Evolutionary conservation across 2,797 vertebrate genomes (phyloP).

Genomic region (Rousettus madagascariensis): DNA sequence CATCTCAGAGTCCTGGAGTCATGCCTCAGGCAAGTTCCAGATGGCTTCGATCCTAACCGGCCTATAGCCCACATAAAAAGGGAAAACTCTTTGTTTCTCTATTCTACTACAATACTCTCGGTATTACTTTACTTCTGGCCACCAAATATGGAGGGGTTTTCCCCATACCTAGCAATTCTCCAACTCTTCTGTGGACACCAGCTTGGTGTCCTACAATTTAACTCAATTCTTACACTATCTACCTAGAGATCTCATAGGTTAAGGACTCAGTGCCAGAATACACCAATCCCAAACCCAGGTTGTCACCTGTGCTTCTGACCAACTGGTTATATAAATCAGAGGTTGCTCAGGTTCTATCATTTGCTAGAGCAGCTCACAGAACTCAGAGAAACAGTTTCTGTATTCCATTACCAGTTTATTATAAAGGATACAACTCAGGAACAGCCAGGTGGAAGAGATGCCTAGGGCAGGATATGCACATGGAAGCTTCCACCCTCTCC

Average conservation of each 20-base stretch:
- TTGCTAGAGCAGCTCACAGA: not conserved
- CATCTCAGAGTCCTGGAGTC: not conserved
- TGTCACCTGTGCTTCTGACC: not conserved
- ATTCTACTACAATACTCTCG: not conserved
- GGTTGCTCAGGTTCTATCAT: not conserved
- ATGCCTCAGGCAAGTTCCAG: not conserved
- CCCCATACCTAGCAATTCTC: not conserved
- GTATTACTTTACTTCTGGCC: not conserved
- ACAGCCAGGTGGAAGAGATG: not conserved
- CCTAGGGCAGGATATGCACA: fast-evolving
- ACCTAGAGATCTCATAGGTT: not conserved
- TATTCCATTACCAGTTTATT: not conserved
- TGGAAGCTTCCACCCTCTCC: not conserved
- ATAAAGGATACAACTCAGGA: not conserved
- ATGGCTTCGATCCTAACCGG: not conserved
- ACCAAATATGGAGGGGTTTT: not conserved
- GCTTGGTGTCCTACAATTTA: not conserved
- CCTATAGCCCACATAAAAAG: not conserved
- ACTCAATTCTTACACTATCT: not conserved
- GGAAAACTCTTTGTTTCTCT: not conserved
- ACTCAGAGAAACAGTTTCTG: not conserved
- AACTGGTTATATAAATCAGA: not conserved
- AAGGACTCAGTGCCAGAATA: not conserved
- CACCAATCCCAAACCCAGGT: not conserved
- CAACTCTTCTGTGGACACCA: not conserved